Evolutionary conservation across 2,888 invertebrate species (phyloP).

Genomic region (Drosophila eohydei): DNA sequence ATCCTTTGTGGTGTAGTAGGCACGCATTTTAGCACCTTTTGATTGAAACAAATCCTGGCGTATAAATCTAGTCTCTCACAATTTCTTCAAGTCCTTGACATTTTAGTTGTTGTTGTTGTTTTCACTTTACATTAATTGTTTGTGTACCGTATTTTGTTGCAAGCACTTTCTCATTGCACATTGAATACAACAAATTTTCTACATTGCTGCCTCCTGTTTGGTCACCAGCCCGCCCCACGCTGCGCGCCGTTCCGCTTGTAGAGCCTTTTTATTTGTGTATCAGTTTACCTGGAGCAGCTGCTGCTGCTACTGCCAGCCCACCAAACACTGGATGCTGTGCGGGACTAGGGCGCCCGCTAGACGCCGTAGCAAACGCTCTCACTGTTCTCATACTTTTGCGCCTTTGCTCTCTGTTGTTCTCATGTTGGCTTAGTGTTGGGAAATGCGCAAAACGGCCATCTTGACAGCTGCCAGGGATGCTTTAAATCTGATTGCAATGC

Average conservation of each 20-base stretch:
- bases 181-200: constrained; percentile 66
- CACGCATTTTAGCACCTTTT: constrained; percentile 70
- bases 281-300: constrained; percentile 43
- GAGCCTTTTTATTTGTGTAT: neutral
- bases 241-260: neutral
- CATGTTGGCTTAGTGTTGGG: constrained; percentile 15
- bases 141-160: constrained; percentile 54
- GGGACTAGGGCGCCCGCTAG: constrained; percentile 27
- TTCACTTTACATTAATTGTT: constrained; percentile 46
- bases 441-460: constrained; percentile 41
- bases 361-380: constrained; percentile 24
- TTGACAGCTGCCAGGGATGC: constrained; percentile 70
- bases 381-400: neutral
- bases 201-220: constrained; percentile 41
- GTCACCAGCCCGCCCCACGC: neutral
- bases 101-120: constrained; percentile 26
- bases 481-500: constrained; percentile 27
- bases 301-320: constrained; percentile 51
- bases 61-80: constrained; percentile 16
- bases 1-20: constrained; percentile 73
- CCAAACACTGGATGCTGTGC: constrained; percentile 68
- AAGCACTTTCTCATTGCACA: constrained; percentile 42
- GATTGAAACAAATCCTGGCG: constrained; percentile 29
- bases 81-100: constrained; percentile 66
- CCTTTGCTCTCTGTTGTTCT: constrained; percentile 44